These are phyloP conservation scores for Pterois miles DNA, from an alignment of 2,797 vertebrate genomes.

Conservation along the genomic window DNA sequence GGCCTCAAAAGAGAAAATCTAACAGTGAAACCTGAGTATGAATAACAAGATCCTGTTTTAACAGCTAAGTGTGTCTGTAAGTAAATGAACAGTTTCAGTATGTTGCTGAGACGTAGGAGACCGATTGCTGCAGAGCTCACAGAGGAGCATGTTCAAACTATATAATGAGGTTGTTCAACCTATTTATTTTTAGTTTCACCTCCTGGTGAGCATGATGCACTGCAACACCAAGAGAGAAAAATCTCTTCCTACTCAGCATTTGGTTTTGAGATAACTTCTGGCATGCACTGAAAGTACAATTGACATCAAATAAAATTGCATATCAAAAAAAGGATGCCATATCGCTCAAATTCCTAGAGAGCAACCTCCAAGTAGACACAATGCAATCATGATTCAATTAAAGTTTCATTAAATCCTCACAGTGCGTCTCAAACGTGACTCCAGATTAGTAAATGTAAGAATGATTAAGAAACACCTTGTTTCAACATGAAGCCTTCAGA, in stretches of 20 bases:
- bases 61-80: constrained; percentile 7
- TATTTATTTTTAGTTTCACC: not conserved
- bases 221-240: not conserved
- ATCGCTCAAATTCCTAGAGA: constrained; percentile 17
- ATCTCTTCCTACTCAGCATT: not conserved
- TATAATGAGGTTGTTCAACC: not conserved
- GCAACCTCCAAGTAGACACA: not conserved
- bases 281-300: not conserved
- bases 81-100: not conserved
- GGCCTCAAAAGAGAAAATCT: constrained; percentile 12
- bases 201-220: not conserved
- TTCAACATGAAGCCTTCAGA: not conserved
- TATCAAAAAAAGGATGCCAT: not conserved
- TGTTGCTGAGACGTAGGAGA: not conserved
- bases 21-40: constrained; percentile 56
- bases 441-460: not conserved
- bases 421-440: not conserved
- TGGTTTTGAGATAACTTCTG: not conserved
- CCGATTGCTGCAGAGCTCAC: not conserved
- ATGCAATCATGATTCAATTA: not conserved
- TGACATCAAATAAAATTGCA: not conserved
- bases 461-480: constrained; percentile 11
- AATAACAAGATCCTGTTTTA: not conserved
- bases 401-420: constrained; percentile 17
- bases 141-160: not conserved